Percentiles rank a stretch among this genome's conserved stretches.
Evolutionary conservation across 2,888 invertebrate genomes (phyloP).

Genomic region (Anticlea derivata): DNA sequence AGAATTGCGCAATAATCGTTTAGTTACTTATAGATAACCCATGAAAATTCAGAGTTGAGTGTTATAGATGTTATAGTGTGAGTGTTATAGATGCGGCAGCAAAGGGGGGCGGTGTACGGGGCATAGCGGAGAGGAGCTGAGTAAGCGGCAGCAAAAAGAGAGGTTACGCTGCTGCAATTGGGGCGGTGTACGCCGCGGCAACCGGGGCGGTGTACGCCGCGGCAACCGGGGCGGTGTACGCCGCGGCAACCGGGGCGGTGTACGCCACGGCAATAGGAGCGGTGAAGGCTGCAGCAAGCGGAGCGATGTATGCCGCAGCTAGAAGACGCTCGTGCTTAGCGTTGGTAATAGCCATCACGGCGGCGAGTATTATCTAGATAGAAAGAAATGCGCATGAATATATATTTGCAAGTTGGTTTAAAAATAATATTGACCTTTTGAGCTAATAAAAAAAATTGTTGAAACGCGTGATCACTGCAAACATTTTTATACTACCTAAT

Average conservation of each 20-base stretch:
- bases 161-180: conserved; percentile 51
- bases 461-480: too few species aligned
- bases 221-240: conserved; percentile 48
- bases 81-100: conserved; percentile 49
- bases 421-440: neutral
- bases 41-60: too few species aligned
- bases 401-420: too few species aligned
- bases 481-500: too few species aligned
- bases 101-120: conserved; percentile 49
- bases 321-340: conserved; percentile 66
- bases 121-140: conserved; percentile 50
- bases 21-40: too few species aligned
- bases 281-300: conserved; percentile 47
- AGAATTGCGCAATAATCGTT: too few species aligned
- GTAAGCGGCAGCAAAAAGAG: conserved; percentile 50
- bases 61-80: too few species aligned
- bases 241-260: conserved; percentile 50
- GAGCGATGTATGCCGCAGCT: conserved; percentile 44
- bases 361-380: conserved; percentile 62
- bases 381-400: too few species aligned
- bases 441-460: too few species aligned
- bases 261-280: conserved; percentile 51
- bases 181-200: conserved; percentile 53
- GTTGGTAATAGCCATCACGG: conserved; percentile 63
- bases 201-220: conserved; percentile 48